A percentile compares a stretch with the other conserved stretches of the same genome.
phyloP scores from a whole-genome alignment of 1,140 invertebrate genomes.

The Adoxophyes honmai region DNA sequence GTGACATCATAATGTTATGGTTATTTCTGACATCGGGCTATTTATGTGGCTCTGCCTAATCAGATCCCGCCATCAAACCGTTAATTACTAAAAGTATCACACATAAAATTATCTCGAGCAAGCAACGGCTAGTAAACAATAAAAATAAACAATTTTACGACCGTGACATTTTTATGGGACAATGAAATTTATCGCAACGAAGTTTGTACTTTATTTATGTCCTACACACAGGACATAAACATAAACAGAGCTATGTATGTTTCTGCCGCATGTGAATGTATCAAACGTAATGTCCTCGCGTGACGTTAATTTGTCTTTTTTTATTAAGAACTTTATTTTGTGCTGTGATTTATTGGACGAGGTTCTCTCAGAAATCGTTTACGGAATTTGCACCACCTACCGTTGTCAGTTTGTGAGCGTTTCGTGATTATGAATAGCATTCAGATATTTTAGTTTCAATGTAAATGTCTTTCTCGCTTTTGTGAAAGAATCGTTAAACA shows the following conservation, averaged over 20 bases:
- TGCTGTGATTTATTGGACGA: not conserved
- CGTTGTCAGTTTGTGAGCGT: too few relatives aligned
- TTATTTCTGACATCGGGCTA: too few relatives aligned
- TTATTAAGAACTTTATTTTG: slow-evolving; percentile 13
- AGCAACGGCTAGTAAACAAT: slow-evolving; percentile 1
- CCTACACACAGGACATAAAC: not conserved
- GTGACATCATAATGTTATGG: too few relatives aligned
- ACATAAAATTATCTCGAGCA: not conserved
- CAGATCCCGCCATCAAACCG: not conserved
- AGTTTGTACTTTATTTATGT: slow-evolving; percentile 15
- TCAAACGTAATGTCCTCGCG: not conserved
- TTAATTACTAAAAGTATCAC: not conserved
- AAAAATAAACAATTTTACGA: slow-evolving; percentile 14
- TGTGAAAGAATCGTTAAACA: too few relatives aligned
- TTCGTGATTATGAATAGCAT: too few relatives aligned
- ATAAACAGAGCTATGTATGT: not conserved
- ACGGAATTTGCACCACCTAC: not conserved
- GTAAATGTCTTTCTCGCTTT: too few relatives aligned
- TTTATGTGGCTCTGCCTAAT: too few relatives aligned
- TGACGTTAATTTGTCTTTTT: slow-evolving; percentile 14
- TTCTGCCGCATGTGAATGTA: slow-evolving; percentile 1
- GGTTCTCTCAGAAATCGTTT: not conserved
- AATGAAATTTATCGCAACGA: slow-evolving; percentile 3
- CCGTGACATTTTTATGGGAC: slow-evolving; percentile 7
- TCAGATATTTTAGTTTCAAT: too few relatives aligned